A percentile compares a stretch with the other conserved stretches of the same genome.
phyloP scores from a whole-genome alignment of 1,140 invertebrate genomes.

The Contarinia nasturtii region DNA sequence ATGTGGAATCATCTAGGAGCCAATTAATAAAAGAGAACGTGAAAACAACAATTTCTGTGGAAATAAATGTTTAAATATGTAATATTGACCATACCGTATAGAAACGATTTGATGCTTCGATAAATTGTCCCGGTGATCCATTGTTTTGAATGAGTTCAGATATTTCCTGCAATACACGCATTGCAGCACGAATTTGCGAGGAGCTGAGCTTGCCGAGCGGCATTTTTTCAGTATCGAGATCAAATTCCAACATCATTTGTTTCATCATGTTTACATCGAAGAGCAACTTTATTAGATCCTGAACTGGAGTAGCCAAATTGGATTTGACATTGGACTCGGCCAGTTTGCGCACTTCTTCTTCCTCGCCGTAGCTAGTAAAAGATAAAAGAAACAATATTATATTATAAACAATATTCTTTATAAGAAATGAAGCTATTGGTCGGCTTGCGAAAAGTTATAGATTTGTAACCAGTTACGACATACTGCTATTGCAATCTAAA shows the following conservation, averaged over 20 bases:
- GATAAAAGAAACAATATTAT: no score
- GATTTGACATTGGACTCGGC: conserved; percentile 28
- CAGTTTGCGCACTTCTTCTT: conserved; percentile 5
- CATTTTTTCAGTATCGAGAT: conserved; percentile 94
- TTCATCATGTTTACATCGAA: conserved; percentile 90
- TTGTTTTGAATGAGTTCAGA: conserved; percentile 38
- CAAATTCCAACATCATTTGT: conserved; percentile 81
- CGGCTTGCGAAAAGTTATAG: no score
- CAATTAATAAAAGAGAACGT: no score
- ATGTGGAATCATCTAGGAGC: conserved; percentile 89
- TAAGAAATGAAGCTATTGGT: no score
- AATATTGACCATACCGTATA: no score
- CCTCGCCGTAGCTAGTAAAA: conserved; percentile 57
- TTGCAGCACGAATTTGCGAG: conserved; percentile 76
- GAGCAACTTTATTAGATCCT: conserved; percentile 67
- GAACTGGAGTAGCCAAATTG: conserved; percentile 53
- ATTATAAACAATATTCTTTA: no score
- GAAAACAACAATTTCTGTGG: no score
- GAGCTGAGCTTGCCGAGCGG: conserved; percentile 89
- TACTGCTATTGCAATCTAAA: no score
- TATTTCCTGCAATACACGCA: conserved; percentile 59
- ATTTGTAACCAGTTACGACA: no score
- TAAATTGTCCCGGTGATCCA: conserved; percentile 32
- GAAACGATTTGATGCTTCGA: conserved; percentile 78
- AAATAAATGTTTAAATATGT: no score